Conservation (phyloP, 2,113 vertebrate species). For the Epinephelus moara region DNA sequence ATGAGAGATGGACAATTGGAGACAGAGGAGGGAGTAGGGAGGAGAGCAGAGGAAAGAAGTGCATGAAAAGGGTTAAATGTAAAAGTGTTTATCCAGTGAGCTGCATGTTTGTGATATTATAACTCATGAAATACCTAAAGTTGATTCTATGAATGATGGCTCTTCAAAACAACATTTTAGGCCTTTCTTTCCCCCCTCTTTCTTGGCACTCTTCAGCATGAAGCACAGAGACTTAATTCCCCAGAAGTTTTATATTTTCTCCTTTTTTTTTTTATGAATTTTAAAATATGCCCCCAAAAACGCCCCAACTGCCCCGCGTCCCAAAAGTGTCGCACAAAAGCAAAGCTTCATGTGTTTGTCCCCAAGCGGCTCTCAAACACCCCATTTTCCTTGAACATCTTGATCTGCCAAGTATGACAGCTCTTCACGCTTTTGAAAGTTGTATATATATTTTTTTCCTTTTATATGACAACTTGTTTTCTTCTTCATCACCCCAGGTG, state of each 20-base stretch:
- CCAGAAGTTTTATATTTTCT: constrained; percentile 48
- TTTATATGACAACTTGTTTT: constrained; percentile 83
- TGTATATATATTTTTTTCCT: constrained; percentile 72
- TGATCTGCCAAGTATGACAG: constrained; percentile 82
- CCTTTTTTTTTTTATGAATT: constrained; percentile 52
- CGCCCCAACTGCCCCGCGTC: constrained; percentile 72
- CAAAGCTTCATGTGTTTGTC: constrained; percentile 67
- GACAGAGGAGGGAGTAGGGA: neutral
- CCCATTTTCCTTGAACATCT: constrained; percentile 69
- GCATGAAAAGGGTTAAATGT: constrained; percentile 12
- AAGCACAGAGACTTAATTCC: constrained; percentile 57
- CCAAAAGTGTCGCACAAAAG: constrained; percentile 70
- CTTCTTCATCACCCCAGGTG: constrained; percentile 82
- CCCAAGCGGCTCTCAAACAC: constrained; percentile 76
- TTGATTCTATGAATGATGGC: constrained; percentile 26
- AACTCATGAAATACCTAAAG: constrained; percentile 22
- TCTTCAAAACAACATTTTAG: constrained; percentile 41
- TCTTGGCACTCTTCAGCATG: constrained; percentile 11
- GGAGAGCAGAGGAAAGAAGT: neutral
- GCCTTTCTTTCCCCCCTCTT: constrained; percentile 1
- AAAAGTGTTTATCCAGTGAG: neutral
- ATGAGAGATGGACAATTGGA: constrained; percentile 28
- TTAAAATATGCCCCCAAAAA: constrained; percentile 69
- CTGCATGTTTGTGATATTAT: constrained; percentile 1
- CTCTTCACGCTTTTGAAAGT: constrained; percentile 79